Base-by-base conservation (phyloP, 2,797 vertebrate genomes). In the Malacoctenus gilli region DNA sequence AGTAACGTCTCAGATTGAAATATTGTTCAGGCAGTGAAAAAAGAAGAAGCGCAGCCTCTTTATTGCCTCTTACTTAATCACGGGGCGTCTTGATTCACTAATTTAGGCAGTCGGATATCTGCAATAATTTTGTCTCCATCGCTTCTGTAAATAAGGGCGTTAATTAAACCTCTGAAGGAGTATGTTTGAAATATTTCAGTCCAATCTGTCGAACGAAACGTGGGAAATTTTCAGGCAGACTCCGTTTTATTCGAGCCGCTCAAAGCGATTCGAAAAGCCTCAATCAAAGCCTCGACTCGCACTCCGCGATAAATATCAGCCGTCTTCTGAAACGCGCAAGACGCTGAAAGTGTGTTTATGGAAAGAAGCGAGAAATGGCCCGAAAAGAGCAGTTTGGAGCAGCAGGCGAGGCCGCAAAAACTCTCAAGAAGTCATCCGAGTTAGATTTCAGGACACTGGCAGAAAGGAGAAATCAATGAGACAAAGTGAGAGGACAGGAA, bases 391-490 rank as follows among this genome's bases (percentile, higher is more conserved):
- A 18, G 48, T 62, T 71, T 72, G 32, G 57, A 72, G 61, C 76
- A 25, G 43, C 43, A 72, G 31, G 5, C 25, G 5, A 5, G 6
- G 5, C 48, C 49, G 51, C 55, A 13, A 62, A 76, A 83, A 79
- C 54, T 75, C 38, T 13, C 47, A 3, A 68, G 59, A 59, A 75
- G 78, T 79, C 75, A 81, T 85, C 80, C 80, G 74, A 85, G 74
- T 53, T 36, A n/a, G 72, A 82, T 82, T 83, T 83, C 54, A 73
- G 65, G 77, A 80, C 70, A 62, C 76, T 58, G 71, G 50, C 64
- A 71, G 70, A 84, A 82, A 86, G 70, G 75, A 81, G 71, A 82
- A 85, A 87, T 89, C 85, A 78, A 89, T 86, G 76, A 74, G 75
- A 85, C 72, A 77, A 83, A 86, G 67, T 68, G 77, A 85, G 73